Base-by-base conservation (phyloP, 2,113 vertebrate species). In the Astur gentilis region DNA sequence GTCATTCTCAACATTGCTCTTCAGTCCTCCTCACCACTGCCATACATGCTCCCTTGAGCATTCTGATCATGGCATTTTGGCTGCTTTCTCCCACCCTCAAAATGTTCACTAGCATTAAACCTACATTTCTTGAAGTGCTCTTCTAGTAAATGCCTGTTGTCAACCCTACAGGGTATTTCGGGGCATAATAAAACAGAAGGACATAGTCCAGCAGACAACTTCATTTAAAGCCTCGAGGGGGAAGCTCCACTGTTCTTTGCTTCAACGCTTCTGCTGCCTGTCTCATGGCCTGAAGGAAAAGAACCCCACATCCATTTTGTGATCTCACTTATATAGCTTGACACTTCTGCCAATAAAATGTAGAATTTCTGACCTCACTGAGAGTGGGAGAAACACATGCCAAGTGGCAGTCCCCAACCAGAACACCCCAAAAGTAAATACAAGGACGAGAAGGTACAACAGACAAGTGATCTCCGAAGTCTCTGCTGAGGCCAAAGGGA, bases 251-350 rank as follows among this genome's bases (percentile, higher is more conserved):
- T 81, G 18, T 40, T 54, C 29, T 87, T 61, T 66, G 16, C 10
- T 71, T 65, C 9, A n/a, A 12, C 10, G n/a, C 7, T 8, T 77
- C 32, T 0, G 4, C 44, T 2, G 6, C n/a, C 31, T 34, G 5
- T 38, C 42, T 78, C 11, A 1, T 16, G 16, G 16, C 11, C 26
- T 49, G 45, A 73, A 55, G 52, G 19, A 94, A 19, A 42, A n/a
- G 8, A 19, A 31, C 19, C 16, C 16, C 23, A 49, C 19, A 1
- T 44, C n/a, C 47, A 31, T 27, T 47, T 36, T 16, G 52, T 38
- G 76, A 70, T 34, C 49, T 23, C 49, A 44, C 27, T 44, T 55
- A 29, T 10, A 61, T 76, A 81, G 16, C 10, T 71, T 65, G 6
- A 77, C 18, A 9, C 25, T 70, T 32, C 50, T 36, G 26, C 4